Conservation (phyloP, 2,888 invertebrate genomes). For the Mythimna vitellina region DNA sequence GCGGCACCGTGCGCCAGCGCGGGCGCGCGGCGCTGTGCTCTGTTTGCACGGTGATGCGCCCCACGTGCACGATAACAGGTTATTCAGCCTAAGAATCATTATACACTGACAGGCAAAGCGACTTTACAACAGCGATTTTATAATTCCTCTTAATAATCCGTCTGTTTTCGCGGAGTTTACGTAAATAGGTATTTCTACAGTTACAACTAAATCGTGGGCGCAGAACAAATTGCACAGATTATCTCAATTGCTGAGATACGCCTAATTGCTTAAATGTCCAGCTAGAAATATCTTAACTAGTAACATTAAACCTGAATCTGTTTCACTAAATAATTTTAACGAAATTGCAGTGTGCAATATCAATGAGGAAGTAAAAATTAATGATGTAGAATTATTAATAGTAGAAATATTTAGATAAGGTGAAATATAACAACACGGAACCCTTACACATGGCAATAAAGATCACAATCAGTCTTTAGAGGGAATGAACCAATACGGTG, state of each 20-base stretch:
- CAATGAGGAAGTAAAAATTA: constrained; percentile 9
- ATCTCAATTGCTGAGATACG: constrained; percentile 57
- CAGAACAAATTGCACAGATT: constrained; percentile 55
- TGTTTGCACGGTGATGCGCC: constrained; percentile 74
- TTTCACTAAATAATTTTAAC: constrained; percentile 21
- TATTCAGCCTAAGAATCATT: constrained; percentile 74
- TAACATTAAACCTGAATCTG: constrained; percentile 30
- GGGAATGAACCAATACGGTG: constrained; percentile 61
- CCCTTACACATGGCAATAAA: constrained; percentile 56
- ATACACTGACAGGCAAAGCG: constrained; percentile 57
- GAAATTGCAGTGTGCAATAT: not conserved
- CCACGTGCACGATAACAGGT: constrained; percentile 87
- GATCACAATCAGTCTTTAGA: constrained; percentile 58
- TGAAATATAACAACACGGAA: constrained; percentile 35
- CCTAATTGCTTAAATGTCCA: constrained; percentile 53
- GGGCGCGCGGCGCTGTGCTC: constrained; percentile 61
- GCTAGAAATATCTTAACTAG: constrained; percentile 46
- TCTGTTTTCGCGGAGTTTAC: not conserved
- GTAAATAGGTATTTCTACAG: constrained; percentile 29
- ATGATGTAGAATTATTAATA: not conserved
- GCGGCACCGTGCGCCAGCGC: constrained; percentile 47
- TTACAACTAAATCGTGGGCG: constrained; percentile 54
- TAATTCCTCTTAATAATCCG: constrained; percentile 1
- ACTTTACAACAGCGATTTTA: constrained; percentile 18
- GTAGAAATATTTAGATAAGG: constrained; percentile 35